A percentile compares a stretch with the other conserved stretches of the same genome.
Evolutionary conservation across 1,140 invertebrate genomes (phyloP).

Genomic region (Samia ricini): DNA sequence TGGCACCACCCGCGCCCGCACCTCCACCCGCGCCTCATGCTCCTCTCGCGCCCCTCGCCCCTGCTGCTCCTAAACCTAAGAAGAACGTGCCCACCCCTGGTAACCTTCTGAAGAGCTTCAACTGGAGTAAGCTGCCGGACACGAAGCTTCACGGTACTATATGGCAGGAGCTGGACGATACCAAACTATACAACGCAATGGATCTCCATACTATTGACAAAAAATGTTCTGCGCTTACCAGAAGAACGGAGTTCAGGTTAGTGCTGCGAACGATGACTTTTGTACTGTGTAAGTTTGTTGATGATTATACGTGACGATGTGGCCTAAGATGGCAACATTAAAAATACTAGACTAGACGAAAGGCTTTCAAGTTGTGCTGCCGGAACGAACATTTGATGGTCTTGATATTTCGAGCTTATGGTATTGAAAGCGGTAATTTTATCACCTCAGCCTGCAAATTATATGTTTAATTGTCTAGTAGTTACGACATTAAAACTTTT

Average conservation of each 20-base stretch:
- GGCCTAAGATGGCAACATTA: too few relatives aligned
- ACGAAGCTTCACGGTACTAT: constrained; percentile 93
- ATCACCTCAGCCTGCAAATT: too few relatives aligned
- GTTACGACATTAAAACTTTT: too few relatives aligned
- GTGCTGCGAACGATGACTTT: too few relatives aligned
- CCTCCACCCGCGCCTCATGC: constrained; percentile 72
- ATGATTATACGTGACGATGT: too few relatives aligned
- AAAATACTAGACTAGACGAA: too few relatives aligned
- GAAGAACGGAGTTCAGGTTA: constrained; percentile 89
- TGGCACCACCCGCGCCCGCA: constrained; percentile 78
- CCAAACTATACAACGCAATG: constrained; percentile 93
- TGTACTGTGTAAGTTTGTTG: too few relatives aligned
- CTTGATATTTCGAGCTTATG: too few relatives aligned
- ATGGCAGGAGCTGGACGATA: constrained; percentile 96
- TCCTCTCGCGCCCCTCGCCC: constrained; percentile 75
- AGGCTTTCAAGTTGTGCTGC: too few relatives aligned
- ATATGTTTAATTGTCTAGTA: too few relatives aligned
- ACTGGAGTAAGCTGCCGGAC: constrained; percentile 97
- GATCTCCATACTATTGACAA: constrained; percentile 95
- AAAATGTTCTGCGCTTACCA: constrained; percentile 97
- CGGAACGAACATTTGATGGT: too few relatives aligned
- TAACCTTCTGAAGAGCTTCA: constrained; percentile 97
- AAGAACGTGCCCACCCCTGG: constrained; percentile 93
- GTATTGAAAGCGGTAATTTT: too few relatives aligned
- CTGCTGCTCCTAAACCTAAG: constrained; percentile 78